A percentile compares a stretch with the other conserved stretches of the same genome.
Conservation (phyloP, 2,113 vertebrate species). For the Oncorhynchus masou region DNA sequence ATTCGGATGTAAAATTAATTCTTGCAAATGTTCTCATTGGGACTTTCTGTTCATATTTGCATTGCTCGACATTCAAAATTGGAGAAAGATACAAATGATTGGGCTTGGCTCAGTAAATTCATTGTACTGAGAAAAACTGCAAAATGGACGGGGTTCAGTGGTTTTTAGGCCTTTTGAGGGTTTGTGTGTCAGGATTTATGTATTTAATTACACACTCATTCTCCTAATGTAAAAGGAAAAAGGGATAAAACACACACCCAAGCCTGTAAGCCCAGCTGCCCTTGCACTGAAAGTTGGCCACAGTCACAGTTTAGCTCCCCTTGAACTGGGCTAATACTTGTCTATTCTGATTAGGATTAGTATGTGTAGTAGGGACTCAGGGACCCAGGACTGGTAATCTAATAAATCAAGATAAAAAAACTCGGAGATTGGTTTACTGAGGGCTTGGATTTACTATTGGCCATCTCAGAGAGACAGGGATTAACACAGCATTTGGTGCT, state of each 20-base stretch:
- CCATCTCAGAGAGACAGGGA: constrained; percentile 80
- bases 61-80: constrained; percentile 69
- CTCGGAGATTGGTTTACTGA: constrained; percentile 86
- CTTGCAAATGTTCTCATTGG: constrained; percentile 71
- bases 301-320: constrained; percentile 71
- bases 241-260: constrained; percentile 53
- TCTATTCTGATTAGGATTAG: constrained; percentile 88
- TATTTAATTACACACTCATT: constrained; percentile 76
- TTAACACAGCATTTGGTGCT: constrained; percentile 80
- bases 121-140: constrained; percentile 66
- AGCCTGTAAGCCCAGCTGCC: constrained; percentile 69
- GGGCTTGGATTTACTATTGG: constrained; percentile 80
- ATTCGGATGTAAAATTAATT: constrained; percentile 77
- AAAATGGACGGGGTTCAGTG: constrained; percentile 68
- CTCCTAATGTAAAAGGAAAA: constrained; percentile 68
- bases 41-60: constrained; percentile 67
- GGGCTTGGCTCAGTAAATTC: constrained; percentile 72
- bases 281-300: constrained; percentile 67
- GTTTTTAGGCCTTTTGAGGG: constrained; percentile 69
- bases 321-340: constrained; percentile 82
- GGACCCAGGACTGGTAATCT: constrained; percentile 82
- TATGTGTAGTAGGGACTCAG: constrained; percentile 72
- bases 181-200: constrained; percentile 72
- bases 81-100: constrained; percentile 72
- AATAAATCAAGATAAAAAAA: constrained; percentile 86